Percentiles rank a stretch among this genome's conserved stretches.
phyloP scores from a whole-genome alignment of 2,113 vertebrate species.

The Epinephelus lanceolatus region DNA sequence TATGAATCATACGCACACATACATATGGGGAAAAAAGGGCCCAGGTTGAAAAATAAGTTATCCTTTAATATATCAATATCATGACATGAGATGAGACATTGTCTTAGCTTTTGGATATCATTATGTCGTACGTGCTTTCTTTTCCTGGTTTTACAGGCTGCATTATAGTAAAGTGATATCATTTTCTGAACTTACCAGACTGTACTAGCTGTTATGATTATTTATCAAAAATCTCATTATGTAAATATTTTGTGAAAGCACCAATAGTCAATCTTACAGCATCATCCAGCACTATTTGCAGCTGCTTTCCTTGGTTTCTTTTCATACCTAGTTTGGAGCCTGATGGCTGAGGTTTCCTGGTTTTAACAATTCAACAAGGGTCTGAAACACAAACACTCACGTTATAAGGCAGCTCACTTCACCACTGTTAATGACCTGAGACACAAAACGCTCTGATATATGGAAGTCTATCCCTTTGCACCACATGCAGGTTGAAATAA shows the following conservation, averaged over 20 bases:
- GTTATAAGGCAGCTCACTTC: neutral
- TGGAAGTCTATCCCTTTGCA: neutral
- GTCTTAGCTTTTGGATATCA: no score
- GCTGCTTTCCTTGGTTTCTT: slow-evolving; percentile 8
- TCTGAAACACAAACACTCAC: slow-evolving; percentile 18
- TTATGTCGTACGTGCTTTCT: no score
- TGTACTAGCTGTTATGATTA: no score
- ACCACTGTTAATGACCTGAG: neutral
- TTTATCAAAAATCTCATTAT: no score
- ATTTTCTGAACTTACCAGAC: no score
- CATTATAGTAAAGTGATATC: no score
- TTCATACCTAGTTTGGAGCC: slow-evolving; percentile 6
- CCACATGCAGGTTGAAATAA: neutral
- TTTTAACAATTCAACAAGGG: slow-evolving; percentile 12
- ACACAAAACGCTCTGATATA: neutral
- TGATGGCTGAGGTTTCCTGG: slow-evolving; percentile 13
- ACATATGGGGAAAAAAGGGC: neutral
- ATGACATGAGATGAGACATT: no score
- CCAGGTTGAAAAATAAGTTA: neutral
- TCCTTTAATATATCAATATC: no score
- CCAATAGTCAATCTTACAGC: no score
- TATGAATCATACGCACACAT: neutral
- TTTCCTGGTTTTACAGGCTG: no score
- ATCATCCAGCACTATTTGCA: neutral
- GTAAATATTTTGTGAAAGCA: no score